Evolutionary conservation across 2,113 vertebrate genomes (phyloP).

Genomic region (Donacobius atricapilla): DNA sequence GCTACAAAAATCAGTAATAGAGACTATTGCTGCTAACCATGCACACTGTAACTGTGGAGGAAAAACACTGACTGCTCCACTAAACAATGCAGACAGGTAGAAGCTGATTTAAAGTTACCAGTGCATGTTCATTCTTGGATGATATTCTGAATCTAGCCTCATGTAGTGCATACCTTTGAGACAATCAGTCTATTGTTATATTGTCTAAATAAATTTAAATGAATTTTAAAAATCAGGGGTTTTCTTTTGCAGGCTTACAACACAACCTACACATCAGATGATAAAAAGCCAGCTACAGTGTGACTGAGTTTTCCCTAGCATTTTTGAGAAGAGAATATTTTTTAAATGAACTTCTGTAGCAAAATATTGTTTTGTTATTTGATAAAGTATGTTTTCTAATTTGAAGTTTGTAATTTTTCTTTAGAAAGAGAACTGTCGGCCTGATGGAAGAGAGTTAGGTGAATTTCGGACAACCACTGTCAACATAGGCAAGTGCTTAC

Average conservation of each 20-base stretch:
- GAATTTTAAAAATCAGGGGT: not conserved
- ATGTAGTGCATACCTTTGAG: not conserved
- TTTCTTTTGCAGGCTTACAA: not conserved
- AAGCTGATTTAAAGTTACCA: not conserved
- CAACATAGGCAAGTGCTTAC: slow-evolving; percentile 84
- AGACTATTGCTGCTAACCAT: not conserved
- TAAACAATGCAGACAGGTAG: not conserved
- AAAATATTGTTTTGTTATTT: not conserved
- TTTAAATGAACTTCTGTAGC: not conserved
- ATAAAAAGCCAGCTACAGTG: not conserved
- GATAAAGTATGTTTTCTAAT: not conserved
- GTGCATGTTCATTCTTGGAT: not conserved
- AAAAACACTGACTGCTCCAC: not conserved
- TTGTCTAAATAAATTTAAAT: not conserved
- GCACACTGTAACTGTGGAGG: fast-evolving
- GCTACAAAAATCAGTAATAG: not conserved
- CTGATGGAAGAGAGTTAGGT: slow-evolving; percentile 90
- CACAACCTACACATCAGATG: fast-evolving
- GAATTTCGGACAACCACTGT: slow-evolving; percentile 96
- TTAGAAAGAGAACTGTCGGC: slow-evolving; percentile 95
- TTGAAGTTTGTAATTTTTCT: not conserved
- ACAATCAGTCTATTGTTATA: not conserved
- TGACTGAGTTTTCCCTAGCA: not conserved
- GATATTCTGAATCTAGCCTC: not conserved
- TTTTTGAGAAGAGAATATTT: not conserved